phyloP scores from a whole-genome alignment of 2,888 invertebrate species.

The Acrobasis repandana region DNA sequence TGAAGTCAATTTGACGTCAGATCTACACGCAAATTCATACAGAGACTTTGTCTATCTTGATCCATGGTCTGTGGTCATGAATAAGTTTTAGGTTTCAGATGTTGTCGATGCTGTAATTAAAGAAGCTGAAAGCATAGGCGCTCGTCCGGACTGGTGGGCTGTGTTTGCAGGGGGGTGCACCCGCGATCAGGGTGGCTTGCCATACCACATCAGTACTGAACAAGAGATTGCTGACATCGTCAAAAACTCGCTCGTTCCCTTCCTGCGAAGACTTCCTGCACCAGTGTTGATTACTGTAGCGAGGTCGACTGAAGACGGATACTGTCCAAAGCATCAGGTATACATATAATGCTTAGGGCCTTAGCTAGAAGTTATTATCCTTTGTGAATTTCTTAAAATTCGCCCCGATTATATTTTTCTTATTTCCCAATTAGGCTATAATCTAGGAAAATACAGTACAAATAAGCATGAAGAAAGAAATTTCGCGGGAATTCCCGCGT shows the following conservation, averaged over 20 bases:
- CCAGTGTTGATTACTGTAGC: constrained; percentile 89
- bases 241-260: constrained; percentile 77
- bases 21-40: no score
- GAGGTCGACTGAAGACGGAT: constrained; percentile 93
- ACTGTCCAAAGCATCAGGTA: constrained; percentile 91
- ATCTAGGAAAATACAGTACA: no score
- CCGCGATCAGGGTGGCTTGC: constrained; percentile 91
- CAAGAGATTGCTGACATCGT: constrained; percentile 86
- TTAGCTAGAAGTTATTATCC: no score
- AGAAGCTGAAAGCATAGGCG: constrained; percentile 81
- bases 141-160: constrained; percentile 89
- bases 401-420: no score
- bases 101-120: constrained; percentile 74
- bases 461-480: no score
- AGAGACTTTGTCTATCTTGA: no score
- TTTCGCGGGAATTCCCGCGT: no score
- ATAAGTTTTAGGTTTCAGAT: constrained; percentile 59
- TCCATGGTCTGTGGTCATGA: not conserved
- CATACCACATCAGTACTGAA: constrained; percentile 90
- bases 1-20: no score
- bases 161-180: constrained; percentile 95
- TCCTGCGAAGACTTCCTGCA: constrained; percentile 84
- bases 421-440: no score
- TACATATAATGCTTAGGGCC: not conserved
- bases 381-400: no score